phyloP scores from a whole-genome alignment of 2,888 invertebrate species.

The Limnephilus lunatus region DNA sequence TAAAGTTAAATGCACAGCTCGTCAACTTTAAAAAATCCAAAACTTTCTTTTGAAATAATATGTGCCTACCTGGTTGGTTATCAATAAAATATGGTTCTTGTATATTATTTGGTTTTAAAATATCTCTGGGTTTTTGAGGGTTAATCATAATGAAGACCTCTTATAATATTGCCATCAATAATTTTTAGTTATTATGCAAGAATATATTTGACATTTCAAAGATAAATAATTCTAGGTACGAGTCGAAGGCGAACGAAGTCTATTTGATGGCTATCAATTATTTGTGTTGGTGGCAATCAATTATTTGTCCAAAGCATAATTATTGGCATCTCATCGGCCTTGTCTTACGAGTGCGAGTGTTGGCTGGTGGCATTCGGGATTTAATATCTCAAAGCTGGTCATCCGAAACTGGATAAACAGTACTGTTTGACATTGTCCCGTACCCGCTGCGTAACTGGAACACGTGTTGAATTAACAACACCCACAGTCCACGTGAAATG shows the following conservation, averaged over 20 bases:
- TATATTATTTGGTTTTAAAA: too few species aligned
- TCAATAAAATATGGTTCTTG: too few species aligned
- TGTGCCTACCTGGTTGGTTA: too few species aligned
- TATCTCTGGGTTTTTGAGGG: background rate
- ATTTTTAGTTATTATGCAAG: background rate
- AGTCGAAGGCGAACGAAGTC: background rate
- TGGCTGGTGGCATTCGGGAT: background rate
- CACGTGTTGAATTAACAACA: background rate
- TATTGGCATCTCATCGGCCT: background rate
- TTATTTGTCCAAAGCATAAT: background rate
- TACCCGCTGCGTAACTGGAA: background rate
- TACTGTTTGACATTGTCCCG: background rate
- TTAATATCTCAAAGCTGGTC: background rate
- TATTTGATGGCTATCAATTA: background rate
- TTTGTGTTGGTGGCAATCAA: too few species aligned
- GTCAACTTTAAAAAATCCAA: too few species aligned
- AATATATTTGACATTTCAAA: constrained; percentile 2
- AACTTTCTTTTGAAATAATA: too few species aligned
- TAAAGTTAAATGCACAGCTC: too few species aligned
- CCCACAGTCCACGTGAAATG: background rate
- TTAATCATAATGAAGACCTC: background rate
- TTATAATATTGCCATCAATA: background rate
- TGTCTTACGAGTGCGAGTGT: background rate
- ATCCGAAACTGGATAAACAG: background rate
- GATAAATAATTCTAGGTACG: background rate